Base-by-base conservation (phyloP, 2,888 invertebrate genomes). In the Chloroclysta siterata region DNA sequence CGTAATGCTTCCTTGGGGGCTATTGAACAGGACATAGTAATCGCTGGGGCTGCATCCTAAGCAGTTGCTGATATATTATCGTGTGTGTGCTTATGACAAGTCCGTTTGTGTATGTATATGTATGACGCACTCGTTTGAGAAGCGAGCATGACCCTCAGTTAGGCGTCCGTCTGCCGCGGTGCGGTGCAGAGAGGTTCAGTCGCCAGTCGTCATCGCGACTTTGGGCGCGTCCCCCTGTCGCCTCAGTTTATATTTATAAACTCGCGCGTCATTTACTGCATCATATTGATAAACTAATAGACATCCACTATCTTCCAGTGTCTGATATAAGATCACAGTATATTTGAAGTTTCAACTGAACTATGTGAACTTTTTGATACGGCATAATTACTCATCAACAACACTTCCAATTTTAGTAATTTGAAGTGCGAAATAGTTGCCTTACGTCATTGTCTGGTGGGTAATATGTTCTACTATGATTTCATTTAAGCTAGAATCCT, bases 141-240 rank as follows among this genome's bases (percentile, higher is more conserved):
- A 82, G 79, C 80, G 72, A 78, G 81, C 79, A 80, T 73, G 77
- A 78, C 75, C 75, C 70, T 65, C 68, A 36, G 71, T 58, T 67
- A 68, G 82, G 81, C 87, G 88, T 83, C 83, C 81, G 84, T 75
- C 81, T 82, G 87, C 79, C 84, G 88, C 81, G 80, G 74, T 68
- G 74, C 73, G 72, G 72, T 72, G 75, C 66, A 74, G 70, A 69
- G 70, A 69, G 74, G 80, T 74, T 83, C 77, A 79, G 79, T 79
- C 77, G 80, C 77, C 87, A 83, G 85, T 87, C 82, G 84, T 82
- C 84, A 82, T 79, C 76, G 80, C 83, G 83, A 83, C 84, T 82
- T 81, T 85, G 84, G 88, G 84, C 86, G 90, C 89, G 90, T 89
- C 91, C 89, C 88, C 82, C 80, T 82, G 89, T 86, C 90, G 89